phyloP scores from a whole-genome alignment of 1,140 invertebrate species.

The Cyclargus thomasi region DNA sequence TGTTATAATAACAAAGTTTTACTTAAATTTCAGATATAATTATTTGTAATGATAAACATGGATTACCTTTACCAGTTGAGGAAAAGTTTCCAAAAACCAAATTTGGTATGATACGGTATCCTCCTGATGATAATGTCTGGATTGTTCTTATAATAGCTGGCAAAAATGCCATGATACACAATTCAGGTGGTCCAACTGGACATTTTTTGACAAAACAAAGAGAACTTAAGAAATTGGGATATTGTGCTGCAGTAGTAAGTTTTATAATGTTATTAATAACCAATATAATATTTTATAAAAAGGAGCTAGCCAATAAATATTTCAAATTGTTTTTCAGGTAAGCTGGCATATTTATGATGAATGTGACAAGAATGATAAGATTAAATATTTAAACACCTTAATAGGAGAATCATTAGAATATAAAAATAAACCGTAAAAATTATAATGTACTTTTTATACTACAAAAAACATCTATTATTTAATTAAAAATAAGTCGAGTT shows the following conservation, averaged over 20 bases:
- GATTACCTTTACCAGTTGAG: conserved; percentile 50
- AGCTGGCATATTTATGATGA: conserved; percentile 39
- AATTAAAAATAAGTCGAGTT: too few species aligned
- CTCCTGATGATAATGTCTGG: conserved; percentile 66
- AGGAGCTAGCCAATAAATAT: too few species aligned
- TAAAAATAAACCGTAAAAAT: not conserved
- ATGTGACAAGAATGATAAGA: conserved; percentile 41
- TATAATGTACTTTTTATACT: too few species aligned
- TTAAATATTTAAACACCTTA: conserved; percentile 47
- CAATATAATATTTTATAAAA: not conserved
- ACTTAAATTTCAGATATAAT: conserved; percentile 72
- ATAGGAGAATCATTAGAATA: conserved; percentile 34
- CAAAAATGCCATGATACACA: conserved; percentile 59
- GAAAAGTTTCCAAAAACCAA: conserved; percentile 48
- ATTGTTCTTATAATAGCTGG: conserved; percentile 68
- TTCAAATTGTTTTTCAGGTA: conserved; percentile 34
- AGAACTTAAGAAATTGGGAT: conserved; percentile 77
- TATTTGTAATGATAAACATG: conserved; percentile 68
- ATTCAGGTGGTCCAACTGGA: conserved; percentile 54
- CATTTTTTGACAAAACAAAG: conserved; percentile 68
- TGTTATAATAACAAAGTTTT: conserved; percentile 20
- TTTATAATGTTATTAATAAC: too few species aligned
- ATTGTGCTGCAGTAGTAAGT: conserved; percentile 74
- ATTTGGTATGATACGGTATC: conserved; percentile 59
- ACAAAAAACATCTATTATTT: too few species aligned